phyloP scores from a whole-genome alignment of 2,888 invertebrate species.

The Blera fallax region DNA sequence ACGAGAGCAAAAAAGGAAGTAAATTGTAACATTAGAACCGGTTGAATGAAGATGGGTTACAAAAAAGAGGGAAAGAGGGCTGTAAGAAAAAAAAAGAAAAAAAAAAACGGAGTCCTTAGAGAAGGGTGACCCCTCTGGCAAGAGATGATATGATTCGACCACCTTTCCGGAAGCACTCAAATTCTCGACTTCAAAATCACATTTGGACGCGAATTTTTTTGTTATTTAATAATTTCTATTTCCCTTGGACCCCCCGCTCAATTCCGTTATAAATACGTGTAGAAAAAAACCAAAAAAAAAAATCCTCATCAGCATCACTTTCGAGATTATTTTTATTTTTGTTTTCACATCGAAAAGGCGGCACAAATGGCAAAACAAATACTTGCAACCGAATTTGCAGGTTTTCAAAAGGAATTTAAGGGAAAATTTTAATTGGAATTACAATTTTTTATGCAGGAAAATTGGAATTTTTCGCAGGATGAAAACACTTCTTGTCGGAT shows the following conservation, averaged over 20 bases:
- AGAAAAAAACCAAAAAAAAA: conserved; percentile 19
- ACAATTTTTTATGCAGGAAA: conserved; percentile 59
- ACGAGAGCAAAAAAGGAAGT: conserved; percentile 40
- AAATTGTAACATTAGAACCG: conserved; percentile 51
- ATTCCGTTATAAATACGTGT: not conserved
- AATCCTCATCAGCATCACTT: conserved; percentile 40
- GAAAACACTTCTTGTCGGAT: conserved; percentile 65
- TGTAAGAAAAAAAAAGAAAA: not conserved
- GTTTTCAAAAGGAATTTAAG: not conserved
- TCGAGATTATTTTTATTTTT: conserved; percentile 30
- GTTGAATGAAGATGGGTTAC: conserved; percentile 40
- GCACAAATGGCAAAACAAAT: not conserved
- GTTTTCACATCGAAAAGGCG: conserved; percentile 28
- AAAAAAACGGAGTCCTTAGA: conserved; percentile 2
- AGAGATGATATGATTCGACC: conserved; percentile 14
- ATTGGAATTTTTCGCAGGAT: conserved; percentile 68
- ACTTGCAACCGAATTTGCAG: not conserved
- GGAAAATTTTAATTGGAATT: conserved; percentile 29
- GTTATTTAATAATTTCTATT: conserved; percentile 27
- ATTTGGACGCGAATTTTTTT: not conserved
- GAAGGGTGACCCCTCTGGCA: not conserved
- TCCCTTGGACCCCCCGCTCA: not conserved
- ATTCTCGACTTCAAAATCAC: not conserved
- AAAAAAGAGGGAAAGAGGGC: not conserved
- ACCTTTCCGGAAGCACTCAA: not conserved